Percentiles rank a stretch among this genome's conserved stretches.
Conservation (phyloP, 2,888 invertebrate species). For the Ichneumoninae sp. region DNA sequence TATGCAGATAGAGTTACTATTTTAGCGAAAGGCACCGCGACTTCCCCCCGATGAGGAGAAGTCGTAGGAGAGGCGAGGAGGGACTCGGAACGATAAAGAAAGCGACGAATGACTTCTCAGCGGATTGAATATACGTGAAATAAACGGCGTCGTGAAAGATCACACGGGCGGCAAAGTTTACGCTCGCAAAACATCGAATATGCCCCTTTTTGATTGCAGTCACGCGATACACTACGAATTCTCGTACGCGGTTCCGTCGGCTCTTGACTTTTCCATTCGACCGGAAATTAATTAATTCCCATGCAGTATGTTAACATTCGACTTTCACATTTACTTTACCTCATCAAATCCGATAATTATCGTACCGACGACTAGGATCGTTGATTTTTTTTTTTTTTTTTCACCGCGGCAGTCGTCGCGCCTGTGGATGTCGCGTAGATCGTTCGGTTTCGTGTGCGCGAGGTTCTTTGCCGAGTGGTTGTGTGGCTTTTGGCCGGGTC, state of each 20-base stretch:
- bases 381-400: not conserved
- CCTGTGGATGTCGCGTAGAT: not conserved
- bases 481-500: not conserved
- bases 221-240: slow-evolving; percentile 1
- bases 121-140: not conserved
- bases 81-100: slow-evolving; percentile 40
- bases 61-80: not conserved
- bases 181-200: not conserved
- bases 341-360: slow-evolving; percentile 28
- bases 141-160: not conserved
- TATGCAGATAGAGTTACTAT: slow-evolving; percentile 38
- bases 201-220: slow-evolving; percentile 1
- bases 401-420: not conserved
- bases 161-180: not conserved
- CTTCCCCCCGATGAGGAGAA: not conserved
- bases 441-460: slow-evolving; percentile 10
- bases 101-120: slow-evolving; percentile 31
- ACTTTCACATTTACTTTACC: slow-evolving; percentile 36
- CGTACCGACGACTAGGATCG: not conserved
- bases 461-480: slow-evolving; percentile 22
- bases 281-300: slow-evolving; percentile 48
- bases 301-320: slow-evolving; percentile 7
- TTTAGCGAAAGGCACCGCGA: slow-evolving; percentile 35
- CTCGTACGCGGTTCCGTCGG: not conserved
- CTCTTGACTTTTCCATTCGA: slow-evolving; percentile 14